Conservation (phyloP, 2,113 vertebrate species). For the Rhynchopsitta pachyrhyncha region DNA sequence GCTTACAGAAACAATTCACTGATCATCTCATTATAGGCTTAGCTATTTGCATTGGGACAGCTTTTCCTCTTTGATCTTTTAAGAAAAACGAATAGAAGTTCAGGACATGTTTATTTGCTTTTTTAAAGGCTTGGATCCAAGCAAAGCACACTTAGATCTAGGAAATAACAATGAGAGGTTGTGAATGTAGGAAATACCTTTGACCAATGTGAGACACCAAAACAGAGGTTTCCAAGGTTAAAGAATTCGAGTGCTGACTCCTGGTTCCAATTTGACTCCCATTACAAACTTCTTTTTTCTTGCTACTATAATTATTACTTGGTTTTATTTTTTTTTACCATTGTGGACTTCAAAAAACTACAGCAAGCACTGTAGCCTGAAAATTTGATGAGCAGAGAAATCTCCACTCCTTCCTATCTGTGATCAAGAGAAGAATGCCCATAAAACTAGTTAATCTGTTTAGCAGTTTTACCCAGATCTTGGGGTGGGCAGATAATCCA, state of each 20-base stretch:
- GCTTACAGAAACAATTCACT: conserved; percentile 27
- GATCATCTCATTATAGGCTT: conserved; percentile 38
- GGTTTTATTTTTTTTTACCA: neutral
- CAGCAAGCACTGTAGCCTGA: neutral
- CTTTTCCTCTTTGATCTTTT: conserved; percentile 45
- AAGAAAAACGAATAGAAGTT: conserved; percentile 30
- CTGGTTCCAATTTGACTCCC: conserved; percentile 21
- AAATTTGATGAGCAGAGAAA: neutral
- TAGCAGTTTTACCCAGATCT: neutral
- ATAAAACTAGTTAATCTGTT: neutral
- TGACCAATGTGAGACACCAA: neutral
- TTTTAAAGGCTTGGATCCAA: conserved; percentile 35
- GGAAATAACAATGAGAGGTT: conserved; percentile 9
- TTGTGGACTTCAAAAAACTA: neutral
- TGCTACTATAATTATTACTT: neutral
- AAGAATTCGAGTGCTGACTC: conserved; percentile 11
- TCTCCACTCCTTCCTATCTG: conserved; percentile 31
- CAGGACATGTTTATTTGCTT: conserved; percentile 1
- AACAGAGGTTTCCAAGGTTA: neutral
- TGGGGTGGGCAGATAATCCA: neutral
- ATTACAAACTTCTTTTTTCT: neutral
- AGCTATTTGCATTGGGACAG: conserved; percentile 45
- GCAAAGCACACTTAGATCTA: conserved; percentile 1
- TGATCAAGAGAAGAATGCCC: neutral
- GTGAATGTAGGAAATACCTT: neutral